Percentiles rank a stretch among this genome's conserved stretches.
Evolutionary conservation across 1,140 invertebrate species (phyloP).

Genomic region (Bombus impatiens): DNA sequence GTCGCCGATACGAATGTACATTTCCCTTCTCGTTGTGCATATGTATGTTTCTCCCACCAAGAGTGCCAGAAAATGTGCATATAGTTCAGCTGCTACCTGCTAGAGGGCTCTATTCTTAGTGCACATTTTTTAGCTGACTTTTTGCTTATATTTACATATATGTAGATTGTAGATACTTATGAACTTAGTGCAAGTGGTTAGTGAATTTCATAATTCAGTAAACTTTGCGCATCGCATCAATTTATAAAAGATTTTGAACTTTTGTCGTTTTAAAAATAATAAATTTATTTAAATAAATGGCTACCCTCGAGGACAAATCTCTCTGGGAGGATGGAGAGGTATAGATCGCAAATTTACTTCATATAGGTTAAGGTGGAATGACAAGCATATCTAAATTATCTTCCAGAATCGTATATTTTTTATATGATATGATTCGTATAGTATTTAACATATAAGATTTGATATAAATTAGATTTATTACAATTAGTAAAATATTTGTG

Average conservation of each 20-base stretch:
- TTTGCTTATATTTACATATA: too few species aligned
- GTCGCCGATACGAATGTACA: too few species aligned
- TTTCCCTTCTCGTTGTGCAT: too few species aligned
- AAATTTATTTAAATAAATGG: constrained; percentile 75
- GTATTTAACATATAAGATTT: background rate
- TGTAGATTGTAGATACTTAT: too few species aligned
- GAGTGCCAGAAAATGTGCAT: too few species aligned
- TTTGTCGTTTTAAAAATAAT: background rate
- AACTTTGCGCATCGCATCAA: background rate
- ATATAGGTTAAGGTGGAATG: constrained; percentile 76
- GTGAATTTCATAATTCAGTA: background rate
- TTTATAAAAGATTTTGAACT: background rate
- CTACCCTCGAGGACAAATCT: constrained; percentile 93
- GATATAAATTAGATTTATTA: background rate
- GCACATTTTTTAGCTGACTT: too few species aligned
- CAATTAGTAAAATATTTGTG: background rate
- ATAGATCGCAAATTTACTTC: constrained; percentile 53
- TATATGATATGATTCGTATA: background rate
- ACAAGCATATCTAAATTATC: constrained; percentile 74
- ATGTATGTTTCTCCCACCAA: too few species aligned
- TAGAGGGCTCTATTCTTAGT: too few species aligned
- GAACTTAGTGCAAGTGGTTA: too few species aligned
- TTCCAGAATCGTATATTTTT: background rate
- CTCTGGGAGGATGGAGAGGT: constrained; percentile 95
- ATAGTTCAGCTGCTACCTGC: too few species aligned